These are phyloP conservation scores for Plebejus anna DNA, from an alignment of 2,888 invertebrate genomes.

Conservation along the genomic window DNA sequence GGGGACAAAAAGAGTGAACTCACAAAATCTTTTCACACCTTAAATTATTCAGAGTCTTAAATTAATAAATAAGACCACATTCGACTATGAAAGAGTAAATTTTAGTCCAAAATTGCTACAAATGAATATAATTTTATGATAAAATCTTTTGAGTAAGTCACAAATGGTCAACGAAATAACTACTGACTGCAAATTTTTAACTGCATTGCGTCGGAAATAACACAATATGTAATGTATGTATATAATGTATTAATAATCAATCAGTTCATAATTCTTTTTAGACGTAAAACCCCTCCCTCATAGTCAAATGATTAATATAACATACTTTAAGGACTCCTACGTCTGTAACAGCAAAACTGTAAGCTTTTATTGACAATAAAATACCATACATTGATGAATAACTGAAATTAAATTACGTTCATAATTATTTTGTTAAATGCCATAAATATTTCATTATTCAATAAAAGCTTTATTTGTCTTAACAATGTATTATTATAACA, in stretches of 20 bases:
- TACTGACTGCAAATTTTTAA: too few relatives aligned
- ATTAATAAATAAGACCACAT: background rate
- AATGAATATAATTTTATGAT: background rate
- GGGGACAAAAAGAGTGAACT: background rate
- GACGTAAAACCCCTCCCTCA: background rate
- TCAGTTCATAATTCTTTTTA: background rate
- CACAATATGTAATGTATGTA: too few relatives aligned
- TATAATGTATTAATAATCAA: too few relatives aligned
- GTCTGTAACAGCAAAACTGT: background rate
- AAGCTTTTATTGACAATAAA: slow-evolving; percentile 10
- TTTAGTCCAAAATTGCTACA: background rate
- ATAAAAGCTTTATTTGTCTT: background rate
- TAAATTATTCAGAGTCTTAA: slow-evolving; percentile 8
- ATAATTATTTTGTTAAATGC: background rate
- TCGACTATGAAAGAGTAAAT: background rate
- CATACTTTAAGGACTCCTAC: background rate
- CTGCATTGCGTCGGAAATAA: too few relatives aligned
- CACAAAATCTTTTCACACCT: slow-evolving; percentile 12
- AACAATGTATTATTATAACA: background rate
- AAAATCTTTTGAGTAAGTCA: background rate
- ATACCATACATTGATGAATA: background rate
- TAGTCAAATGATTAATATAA: background rate
- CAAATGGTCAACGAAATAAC: too few relatives aligned
- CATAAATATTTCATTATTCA: background rate
- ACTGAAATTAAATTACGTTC: background rate